phyloP scores from a whole-genome alignment of 2,797 vertebrate genomes.

The Coregonus ussuriensis region DNA sequence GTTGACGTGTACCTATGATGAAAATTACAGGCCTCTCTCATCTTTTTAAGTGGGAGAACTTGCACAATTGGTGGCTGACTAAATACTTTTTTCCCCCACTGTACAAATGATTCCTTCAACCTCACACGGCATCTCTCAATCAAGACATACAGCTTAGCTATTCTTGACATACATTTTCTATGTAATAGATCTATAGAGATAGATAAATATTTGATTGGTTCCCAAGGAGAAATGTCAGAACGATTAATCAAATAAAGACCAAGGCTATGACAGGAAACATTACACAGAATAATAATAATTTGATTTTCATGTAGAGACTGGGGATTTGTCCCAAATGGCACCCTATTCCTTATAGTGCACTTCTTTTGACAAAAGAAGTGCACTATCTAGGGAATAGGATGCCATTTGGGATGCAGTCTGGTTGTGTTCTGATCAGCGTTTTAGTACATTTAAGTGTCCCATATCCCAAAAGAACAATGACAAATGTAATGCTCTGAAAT shows the following conservation, averaged over 20 bases:
- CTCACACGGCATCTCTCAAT: background rate
- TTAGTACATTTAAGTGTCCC: background rate
- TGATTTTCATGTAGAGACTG: background rate
- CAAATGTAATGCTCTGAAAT: slow-evolving; percentile 24
- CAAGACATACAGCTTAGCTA: background rate
- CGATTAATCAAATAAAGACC: background rate
- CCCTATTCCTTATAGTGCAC: background rate
- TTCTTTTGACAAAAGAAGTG: background rate
- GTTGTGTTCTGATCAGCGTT: background rate
- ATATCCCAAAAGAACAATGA: slow-evolving; percentile 21
- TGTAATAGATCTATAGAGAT: background rate
- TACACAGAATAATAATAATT: background rate
- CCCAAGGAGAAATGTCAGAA: background rate
- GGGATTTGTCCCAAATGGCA: background rate
- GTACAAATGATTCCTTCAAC: background rate
- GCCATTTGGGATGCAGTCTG: background rate
- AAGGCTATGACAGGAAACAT: background rate
- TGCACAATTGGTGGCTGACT: no score
- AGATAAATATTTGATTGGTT: background rate
- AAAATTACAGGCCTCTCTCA: no score
- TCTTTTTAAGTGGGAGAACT: no score
- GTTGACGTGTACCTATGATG: no score
- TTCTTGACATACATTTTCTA: background rate
- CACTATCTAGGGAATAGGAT: background rate
- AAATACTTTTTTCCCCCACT: no score